Evolutionary conservation across 1,140 invertebrate species (phyloP).

Genomic region (Helicoverpa zea): DNA sequence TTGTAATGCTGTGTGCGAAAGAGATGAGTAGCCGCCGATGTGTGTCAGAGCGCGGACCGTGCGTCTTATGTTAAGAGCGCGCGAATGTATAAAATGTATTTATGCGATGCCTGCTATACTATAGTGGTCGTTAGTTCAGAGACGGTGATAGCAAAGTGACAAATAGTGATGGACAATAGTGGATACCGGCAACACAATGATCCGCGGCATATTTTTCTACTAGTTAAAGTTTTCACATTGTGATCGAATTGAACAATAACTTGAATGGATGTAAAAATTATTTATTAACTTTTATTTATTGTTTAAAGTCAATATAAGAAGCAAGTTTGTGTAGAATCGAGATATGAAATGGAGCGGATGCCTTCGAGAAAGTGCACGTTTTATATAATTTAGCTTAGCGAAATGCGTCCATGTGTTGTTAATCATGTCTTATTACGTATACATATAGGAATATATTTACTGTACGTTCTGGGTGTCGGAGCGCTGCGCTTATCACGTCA

Average conservation of each 20-base stretch:
- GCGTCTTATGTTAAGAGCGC: slow-evolving; percentile 67
- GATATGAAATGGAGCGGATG: slow-evolving; percentile 53
- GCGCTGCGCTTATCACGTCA: slow-evolving; percentile 4
- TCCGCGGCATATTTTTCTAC: slow-evolving; percentile 74
- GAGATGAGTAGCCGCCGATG: slow-evolving; percentile 39
- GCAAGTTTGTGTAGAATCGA: slow-evolving; percentile 56
- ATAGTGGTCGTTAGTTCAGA: slow-evolving; percentile 57
- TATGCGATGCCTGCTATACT: slow-evolving; percentile 60
- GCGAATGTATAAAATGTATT: slow-evolving; percentile 61
- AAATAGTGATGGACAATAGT: slow-evolving; percentile 62
- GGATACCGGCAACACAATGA: slow-evolving; percentile 47
- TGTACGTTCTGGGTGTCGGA: not conserved
- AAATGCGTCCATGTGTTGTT: slow-evolving; percentile 38
- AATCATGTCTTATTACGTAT: slow-evolving; percentile 39
- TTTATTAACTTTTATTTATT: slow-evolving; percentile 77
- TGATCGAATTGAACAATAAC: slow-evolving; percentile 60
- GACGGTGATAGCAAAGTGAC: slow-evolving; percentile 74
- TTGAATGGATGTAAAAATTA: slow-evolving; percentile 65
- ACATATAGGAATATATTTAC: slow-evolving; percentile 24
- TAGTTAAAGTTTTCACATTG: slow-evolving; percentile 63
- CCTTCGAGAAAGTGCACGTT: slow-evolving; percentile 36
- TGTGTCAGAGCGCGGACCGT: slow-evolving; percentile 41
- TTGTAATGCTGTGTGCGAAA: slow-evolving; percentile 37
- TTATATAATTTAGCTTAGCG: slow-evolving; percentile 39
- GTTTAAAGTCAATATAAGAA: slow-evolving; percentile 63